Evolutionary conservation across 2,888 invertebrate species (phyloP), one percentile per base, ranked within the genome.

Genomic region (Oegoconia quadripuncta): DNA sequence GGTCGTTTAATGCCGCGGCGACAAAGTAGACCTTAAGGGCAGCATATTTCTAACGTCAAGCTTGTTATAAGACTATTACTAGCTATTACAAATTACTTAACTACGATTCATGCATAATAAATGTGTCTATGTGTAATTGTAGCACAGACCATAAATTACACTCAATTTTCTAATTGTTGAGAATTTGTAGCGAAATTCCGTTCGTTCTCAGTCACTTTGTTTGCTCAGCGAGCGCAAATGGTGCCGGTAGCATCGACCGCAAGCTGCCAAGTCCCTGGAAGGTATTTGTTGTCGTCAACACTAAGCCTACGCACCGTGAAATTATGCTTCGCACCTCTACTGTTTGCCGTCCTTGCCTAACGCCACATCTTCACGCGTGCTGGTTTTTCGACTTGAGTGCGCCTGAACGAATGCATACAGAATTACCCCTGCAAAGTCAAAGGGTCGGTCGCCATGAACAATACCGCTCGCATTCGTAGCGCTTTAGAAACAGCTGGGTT

Each of bases 381-480:
- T 75, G 74, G 68, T 74, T 77, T 76, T 74, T 73, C 70, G 47
- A 73, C 74, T 73, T 56, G 73, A 76, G 74, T 76, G 77, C 77
- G 61, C 64, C 55, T 63, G 52, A 64, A 59, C 60, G 64, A 61
- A 64, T 64, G 71, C 69, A 73, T 64, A 66, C 62, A 67, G 49
- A 58, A 67, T 60, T 59, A 67, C 54, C 55, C 55, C 29, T 27
- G 40, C 53, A 46, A 47, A 65, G 62, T 67, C 43, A 46, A 60
- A 51, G 51, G 55, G 54, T 48, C 51, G 44, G 48, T 48, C 46
- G 47, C 52, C 55, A 44, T 43, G 37, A 50, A 53, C 52, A 51
- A 51, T 40, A 53, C 29, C 46, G 40, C 52, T 55, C 46, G 33
- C 43, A 34, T 41, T 39, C 39, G 41, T 41, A 34, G 50, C 44